Conservation (phyloP, 2,113 vertebrate species). For the Colius striatus region DNA sequence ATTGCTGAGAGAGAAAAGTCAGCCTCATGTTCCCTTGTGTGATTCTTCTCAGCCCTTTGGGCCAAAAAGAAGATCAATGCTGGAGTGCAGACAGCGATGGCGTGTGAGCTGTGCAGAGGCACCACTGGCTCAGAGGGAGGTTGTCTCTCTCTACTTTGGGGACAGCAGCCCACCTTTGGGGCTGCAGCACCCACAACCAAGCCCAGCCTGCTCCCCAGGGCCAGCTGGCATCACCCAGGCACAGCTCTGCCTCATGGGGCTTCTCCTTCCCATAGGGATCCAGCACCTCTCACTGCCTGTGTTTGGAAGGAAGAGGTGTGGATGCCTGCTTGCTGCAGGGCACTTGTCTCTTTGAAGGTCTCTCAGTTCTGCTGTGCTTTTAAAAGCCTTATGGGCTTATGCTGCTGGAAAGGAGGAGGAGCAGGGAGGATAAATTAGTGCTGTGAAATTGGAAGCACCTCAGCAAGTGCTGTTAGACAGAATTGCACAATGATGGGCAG, state of each 20-base stretch:
- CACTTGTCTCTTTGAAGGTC: background rate
- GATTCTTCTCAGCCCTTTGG: background rate
- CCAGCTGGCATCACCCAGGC: background rate
- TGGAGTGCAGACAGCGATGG: too few relatives aligned
- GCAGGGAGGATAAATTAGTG: background rate
- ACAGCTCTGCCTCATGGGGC: background rate
- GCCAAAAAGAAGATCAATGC: background rate
- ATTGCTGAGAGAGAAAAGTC: background rate
- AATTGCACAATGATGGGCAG: background rate
- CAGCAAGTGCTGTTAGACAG: accelerated
- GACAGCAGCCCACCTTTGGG: background rate
- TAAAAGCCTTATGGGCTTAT: background rate
- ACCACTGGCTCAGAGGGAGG: accelerated
- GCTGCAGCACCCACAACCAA: background rate
- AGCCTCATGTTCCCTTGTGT: background rate
- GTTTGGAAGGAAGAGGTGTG: background rate
- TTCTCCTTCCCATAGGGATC: background rate
- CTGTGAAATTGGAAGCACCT: background rate
- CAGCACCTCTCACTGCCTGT: background rate
- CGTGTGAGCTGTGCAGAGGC: background rate
- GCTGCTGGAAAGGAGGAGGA: background rate
- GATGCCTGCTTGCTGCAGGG: accelerated
- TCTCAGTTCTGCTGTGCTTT: background rate
- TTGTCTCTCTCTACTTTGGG: too few relatives aligned
- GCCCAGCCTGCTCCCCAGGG: too few relatives aligned